Base-by-base conservation (phyloP, 2,797 vertebrate species). In the Neoniphon sammara region DNA sequence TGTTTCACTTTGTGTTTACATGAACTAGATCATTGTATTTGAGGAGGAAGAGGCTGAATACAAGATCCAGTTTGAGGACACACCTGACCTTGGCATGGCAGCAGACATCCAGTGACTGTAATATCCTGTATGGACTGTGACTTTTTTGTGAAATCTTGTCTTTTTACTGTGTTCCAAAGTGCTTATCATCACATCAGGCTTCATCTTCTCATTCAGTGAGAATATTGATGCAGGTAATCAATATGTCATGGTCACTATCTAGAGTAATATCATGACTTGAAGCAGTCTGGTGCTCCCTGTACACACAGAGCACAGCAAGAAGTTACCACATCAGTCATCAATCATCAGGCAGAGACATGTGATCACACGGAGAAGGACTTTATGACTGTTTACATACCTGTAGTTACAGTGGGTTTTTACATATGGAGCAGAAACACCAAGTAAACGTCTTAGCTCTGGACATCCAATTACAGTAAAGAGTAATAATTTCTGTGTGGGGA, bases 1-100 rank as follows among this genome's bases (percentile, higher is more conserved):
- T 53, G n/a, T 73, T 3, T 21, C 5, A 5, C 42, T 54, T 31
- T 63, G 14, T 84, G 5, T 80, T 65, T 25, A 56, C 55, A 65
- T 73, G 20, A 73, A 77, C 66, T 83, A 98, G 97, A 87, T 98
- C 36, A 92, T 97, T 21, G 87, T 97, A 64, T 98, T 98, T 15
- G 97, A 99, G 78, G 97, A 99, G 79, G 92, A 89, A 63, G 93
- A 93, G 15, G 94, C 93, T 0, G 96, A 97, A 73, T 91, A 92
- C 23, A 92, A 94, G 54, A 82, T 98, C 64, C 92, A 94, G 23
- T 97, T 96, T 77, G 94, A 95, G 0, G 94, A 96, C 17, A 88
- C 85, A 0, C 93, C 96, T 8, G 94, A 94, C n/a, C 89, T 98
- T 0, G 97, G 97, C 75, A 95, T 96, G 93, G 94, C 91, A 55